Percentiles rank a stretch among this genome's conserved stretches.
Conservation (phyloP, 2,888 invertebrate genomes). For the Lycophotia porphyrea region DNA sequence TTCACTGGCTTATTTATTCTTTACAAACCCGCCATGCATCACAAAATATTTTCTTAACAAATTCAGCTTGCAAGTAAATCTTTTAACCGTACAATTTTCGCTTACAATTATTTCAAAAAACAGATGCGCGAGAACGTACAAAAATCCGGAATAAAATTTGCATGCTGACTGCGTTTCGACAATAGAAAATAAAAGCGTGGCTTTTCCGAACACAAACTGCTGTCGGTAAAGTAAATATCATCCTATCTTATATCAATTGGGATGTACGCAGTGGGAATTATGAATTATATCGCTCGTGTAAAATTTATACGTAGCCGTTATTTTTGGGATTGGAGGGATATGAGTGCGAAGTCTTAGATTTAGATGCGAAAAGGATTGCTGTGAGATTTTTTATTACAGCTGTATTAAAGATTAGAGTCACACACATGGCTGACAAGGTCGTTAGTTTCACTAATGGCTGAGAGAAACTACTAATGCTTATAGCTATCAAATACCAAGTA, state of each 20-base stretch:
- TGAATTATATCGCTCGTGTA: constrained; percentile 58
- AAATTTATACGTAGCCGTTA: constrained; percentile 50
- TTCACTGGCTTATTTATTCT: constrained; percentile 49
- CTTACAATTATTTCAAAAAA: constrained; percentile 50
- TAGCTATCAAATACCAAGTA: background rate
- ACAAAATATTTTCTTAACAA: constrained; percentile 38
- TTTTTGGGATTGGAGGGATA: constrained; percentile 32
- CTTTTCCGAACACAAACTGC: constrained; percentile 47
- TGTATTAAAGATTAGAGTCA: background rate
- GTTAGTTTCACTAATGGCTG: background rate
- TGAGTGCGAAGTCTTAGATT: constrained; percentile 30
- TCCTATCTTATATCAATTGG: constrained; percentile 59
- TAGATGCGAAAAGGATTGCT: constrained; percentile 21
- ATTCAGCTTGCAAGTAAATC: constrained; percentile 29
- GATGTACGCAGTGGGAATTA: constrained; percentile 58
- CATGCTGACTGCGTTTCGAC: constrained; percentile 53
- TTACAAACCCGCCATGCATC: constrained; percentile 23
- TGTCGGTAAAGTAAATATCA: constrained; percentile 64
- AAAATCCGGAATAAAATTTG: constrained; percentile 45
- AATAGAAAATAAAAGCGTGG: constrained; percentile 60
- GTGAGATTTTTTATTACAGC: background rate
- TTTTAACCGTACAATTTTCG: constrained; percentile 24
- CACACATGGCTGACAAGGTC: background rate
- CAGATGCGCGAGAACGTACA: constrained; percentile 30
- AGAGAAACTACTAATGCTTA: background rate